Base-by-base conservation (phyloP, 2,888 invertebrate species). In the Dasysyrphus albostriatus region DNA sequence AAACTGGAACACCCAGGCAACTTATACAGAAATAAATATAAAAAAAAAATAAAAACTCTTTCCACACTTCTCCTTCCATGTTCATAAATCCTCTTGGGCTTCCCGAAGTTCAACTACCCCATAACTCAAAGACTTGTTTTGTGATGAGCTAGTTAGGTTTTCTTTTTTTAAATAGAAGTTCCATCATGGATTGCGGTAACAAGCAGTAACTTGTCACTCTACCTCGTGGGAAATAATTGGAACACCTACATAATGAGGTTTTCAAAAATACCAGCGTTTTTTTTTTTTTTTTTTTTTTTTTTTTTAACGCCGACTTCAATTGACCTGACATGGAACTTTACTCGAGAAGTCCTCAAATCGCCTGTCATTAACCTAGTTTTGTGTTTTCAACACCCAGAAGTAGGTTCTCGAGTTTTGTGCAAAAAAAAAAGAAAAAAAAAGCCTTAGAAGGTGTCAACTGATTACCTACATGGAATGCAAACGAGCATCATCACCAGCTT, bases 61-160 rank as follows among this genome's bases (percentile, higher is more conserved):
- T 59, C 37, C 39, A 61, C 19, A 61, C 39, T 39, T 61, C 37
- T 34, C 37, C 19, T 9, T 12, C n/a, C 29, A 44, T 16, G 70
- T 51, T 32, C 65, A 19, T 73, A 44, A 54, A 32, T 73, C 58
- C 74, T 69, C 79, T 54, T 59, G 75, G 74, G 77, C 72, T 69
- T 84, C 59, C 29, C 42, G 16, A 70, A 70, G 82, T 83, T 87
- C 82, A 83, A 72, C 78, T 87, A 87, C 85, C 82, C 74, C 44
- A 58, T 76, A 67, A 75, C 58, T 79, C 69, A 49, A 24, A 56
- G 63, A 70, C 76, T 82, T 76, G 75, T 65, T 51, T 65, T 77
- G 65, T 56, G 56, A 67, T 59, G 47, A 56, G 54, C 44, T n/a
- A 47, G 65, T 67, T 51, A 37, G 9, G 54, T 51, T 69, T 69